Conservation (phyloP, 2,797 vertebrate genomes). For the Myotis planiceps region DNA sequence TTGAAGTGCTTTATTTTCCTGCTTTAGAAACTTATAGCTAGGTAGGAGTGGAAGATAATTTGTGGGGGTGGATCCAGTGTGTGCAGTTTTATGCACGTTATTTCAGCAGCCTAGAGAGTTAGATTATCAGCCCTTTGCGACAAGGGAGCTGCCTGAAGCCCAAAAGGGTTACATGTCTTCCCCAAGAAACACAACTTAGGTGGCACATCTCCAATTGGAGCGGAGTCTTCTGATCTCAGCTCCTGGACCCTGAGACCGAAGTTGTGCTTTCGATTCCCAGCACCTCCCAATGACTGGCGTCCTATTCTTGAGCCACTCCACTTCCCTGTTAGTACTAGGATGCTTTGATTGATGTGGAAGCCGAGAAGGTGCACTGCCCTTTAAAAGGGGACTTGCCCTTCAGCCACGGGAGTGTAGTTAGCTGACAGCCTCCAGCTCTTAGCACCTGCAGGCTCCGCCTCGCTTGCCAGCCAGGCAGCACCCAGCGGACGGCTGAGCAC, state of each 20-base stretch:
- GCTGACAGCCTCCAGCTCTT: background rate
- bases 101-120: background rate
- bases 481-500: background rate
- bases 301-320: background rate
- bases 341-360: background rate
- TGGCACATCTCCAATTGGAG: background rate
- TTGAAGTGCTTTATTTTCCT: conserved; percentile 46
- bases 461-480: background rate
- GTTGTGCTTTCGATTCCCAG: background rate
- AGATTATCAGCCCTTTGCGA: background rate
- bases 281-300: background rate
- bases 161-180: background rate
- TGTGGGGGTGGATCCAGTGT: background rate
- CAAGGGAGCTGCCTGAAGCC: background rate
- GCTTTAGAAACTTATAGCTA: background rate
- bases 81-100: background rate
- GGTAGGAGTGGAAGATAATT: background rate
- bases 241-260: background rate
- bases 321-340: background rate
- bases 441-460: background rate
- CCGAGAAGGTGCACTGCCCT: background rate
- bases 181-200: background rate
- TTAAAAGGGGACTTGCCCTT: background rate
- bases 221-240: background rate
- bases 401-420: background rate